These are phyloP conservation scores for Sebastes alutus DNA, from an alignment of 2,797 vertebrate species.

Conservation along the genomic window DNA sequence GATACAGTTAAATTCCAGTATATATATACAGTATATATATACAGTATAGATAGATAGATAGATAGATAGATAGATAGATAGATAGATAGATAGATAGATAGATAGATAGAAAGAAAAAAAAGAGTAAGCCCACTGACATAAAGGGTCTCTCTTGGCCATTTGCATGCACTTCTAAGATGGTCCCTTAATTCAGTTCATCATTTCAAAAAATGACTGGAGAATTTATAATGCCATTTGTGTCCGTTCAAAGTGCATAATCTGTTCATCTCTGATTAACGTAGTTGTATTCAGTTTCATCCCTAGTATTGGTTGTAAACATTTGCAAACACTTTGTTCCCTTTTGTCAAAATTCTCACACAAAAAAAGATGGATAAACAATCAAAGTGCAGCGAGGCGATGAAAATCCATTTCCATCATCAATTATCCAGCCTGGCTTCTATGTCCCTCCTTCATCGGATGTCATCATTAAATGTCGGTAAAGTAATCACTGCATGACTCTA, in stretches of 20 bases:
- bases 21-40: no score
- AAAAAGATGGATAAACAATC: not conserved
- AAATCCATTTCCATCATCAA: slow-evolving; percentile 34
- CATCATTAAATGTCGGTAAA: slow-evolving; percentile 43
- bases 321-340: not conserved
- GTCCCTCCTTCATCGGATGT: slow-evolving; percentile 4
- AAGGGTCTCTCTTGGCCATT: not conserved
- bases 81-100: no score
- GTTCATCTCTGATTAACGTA: not conserved
- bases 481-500: slow-evolving; percentile 44
- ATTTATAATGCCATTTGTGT: not conserved
- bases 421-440: slow-evolving; percentile 8
- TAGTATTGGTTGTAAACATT: not conserved
- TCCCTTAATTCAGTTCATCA: not conserved
- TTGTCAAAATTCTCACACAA: not conserved
- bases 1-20: no score
- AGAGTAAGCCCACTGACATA: not conserved
- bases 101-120: not conserved
- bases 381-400: slow-evolving; percentile 2
- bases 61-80: no score
- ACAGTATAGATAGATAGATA: no score
- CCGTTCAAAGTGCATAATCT: not conserved
- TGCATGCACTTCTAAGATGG: not conserved
- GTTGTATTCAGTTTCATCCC: not conserved
- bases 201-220: not conserved